Evolutionary conservation across 2,888 invertebrate genomes (phyloP), one percentile per base, ranked within the genome.

Genomic region (Drosophila siamana): DNA sequence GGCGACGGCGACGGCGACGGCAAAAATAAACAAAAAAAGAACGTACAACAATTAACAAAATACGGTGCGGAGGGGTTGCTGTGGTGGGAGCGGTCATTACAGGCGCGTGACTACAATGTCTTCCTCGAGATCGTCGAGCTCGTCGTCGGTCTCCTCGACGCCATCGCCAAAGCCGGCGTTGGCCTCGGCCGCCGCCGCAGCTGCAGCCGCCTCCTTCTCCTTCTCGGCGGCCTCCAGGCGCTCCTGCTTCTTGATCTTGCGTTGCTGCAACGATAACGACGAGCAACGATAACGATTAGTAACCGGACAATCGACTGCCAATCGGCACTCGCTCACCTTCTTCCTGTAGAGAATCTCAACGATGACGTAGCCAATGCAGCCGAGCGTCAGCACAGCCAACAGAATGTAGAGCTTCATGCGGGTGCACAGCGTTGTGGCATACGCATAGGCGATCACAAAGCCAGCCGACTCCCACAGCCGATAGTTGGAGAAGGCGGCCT

Each of bases 401-500:
- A 97, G 94, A 16, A 97, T 96, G 92, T 96, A 97, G 0, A 97
- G 94, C 93, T 98, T 98, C 95, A 96, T 96, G 68, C 95, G 93
- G 57, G 97, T 96, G 92, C 97, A 97, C 24, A 97, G 93, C 84
- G 96, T 96, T 24, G 96, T 97, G 81, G 97, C 97, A 93, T 97
- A 97, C 0, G 97, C 97, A 90, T 97, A 98, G 8, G 97, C 97
- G 47, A 97, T 95, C 28, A 97, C 97, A 92, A 97, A 98, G 2
- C 98, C 98, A 3, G 95, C 95, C 55, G 96, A 96, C 92, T 98
- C 97, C 97, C 97, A 97, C 5, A 97, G 94, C 26, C 97, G 94
- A 92, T 95, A 97, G 93, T 97, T 97, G 60, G 97, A 97, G 94
- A 97, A 98, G 1, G 97, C 97, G 0, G 97, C 97, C 91, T 97